Base-by-base conservation (phyloP, 2,888 invertebrate genomes). In the Candidula unifasciata region DNA sequence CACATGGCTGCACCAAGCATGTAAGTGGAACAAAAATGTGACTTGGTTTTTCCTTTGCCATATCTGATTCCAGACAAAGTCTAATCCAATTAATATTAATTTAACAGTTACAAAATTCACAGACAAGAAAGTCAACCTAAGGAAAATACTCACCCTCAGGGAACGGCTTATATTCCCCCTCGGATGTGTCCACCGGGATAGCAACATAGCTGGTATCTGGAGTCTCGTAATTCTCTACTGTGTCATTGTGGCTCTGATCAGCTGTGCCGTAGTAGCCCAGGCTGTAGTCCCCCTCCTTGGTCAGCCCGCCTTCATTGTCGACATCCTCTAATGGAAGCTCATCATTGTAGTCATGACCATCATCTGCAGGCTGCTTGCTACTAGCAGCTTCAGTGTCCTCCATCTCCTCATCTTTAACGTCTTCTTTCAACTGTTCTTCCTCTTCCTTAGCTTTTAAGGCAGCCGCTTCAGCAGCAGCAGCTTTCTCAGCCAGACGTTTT, bases 311-410 rank as follows among this genome's bases (percentile, higher is more conserved):
- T 13, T 83, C 83, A 69, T 78, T 69, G n/a, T 83, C 78, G 21
- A 27, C 78, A 78, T 83, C 83, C 35, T 78, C 78, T 3, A 78
- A 27, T 10, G 83, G 78, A 13, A 83, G 52, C 5, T 68, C 78
- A 78, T 78, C 78, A 71, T 83, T 78, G 60, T 78, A 83, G 60
- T 84, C 80, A 27, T 84, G 74, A 35, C 64, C 80, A 79, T 84
- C 80, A 24, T 66, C 74, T n/a, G n/a, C n/a, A 18, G 60, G 79
- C 8, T 44, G 6, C 2, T 76, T 35, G 5, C 24, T 44, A 13
- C 44, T 57, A 5, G 2, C 37, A 10, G n/a, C 80, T 52, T 79
- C 79, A 30, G 33, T 37, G 18, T 78, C 78, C 8, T 54, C 66
- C 44, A 44, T 73, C 3, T 52, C 73, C n/a, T 73, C n/a, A 35